Conservation (phyloP, 2,113 vertebrate species). For the Furnarius figulus region DNA sequence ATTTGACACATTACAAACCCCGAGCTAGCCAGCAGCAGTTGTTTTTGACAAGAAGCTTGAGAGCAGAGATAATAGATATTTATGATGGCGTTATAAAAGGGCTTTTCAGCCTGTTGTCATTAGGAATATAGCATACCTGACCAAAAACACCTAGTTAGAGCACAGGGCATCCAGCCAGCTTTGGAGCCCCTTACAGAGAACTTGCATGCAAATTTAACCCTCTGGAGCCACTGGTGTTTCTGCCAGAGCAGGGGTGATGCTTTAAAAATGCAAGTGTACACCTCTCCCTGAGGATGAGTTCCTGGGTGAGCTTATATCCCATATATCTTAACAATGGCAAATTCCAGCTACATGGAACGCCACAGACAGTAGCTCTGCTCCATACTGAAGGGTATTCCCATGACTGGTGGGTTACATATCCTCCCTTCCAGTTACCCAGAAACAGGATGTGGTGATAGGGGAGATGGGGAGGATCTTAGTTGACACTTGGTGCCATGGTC, state of each 20-base stretch:
- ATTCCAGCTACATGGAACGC: neutral
- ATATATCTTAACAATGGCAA: neutral
- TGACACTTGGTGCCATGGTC: neutral
- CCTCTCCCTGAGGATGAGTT: neutral
- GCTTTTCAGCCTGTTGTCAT: neutral
- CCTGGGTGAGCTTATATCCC: neutral
- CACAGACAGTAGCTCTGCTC: neutral
- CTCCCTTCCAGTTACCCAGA: neutral
- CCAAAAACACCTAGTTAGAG: neutral
- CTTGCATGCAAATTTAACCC: neutral
- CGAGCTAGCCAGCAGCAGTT: neutral
- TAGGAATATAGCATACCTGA: neutral
- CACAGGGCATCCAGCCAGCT: neutral
- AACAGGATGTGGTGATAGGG: neutral
- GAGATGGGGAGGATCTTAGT: neutral
- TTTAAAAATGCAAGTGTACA: neutral
- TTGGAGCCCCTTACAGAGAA: neutral
- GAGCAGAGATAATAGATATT: neutral
- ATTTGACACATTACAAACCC: neutral
- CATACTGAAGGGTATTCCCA: neutral
- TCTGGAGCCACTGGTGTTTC: neutral
- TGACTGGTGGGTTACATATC: fast-evolving
- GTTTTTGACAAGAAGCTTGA: neutral
- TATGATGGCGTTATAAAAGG: neutral
- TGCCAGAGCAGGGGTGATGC: neutral